These are phyloP conservation scores for Tinea pellionella DNA, from an alignment of 2,888 invertebrate genomes.

Conservation along the genomic window DNA sequence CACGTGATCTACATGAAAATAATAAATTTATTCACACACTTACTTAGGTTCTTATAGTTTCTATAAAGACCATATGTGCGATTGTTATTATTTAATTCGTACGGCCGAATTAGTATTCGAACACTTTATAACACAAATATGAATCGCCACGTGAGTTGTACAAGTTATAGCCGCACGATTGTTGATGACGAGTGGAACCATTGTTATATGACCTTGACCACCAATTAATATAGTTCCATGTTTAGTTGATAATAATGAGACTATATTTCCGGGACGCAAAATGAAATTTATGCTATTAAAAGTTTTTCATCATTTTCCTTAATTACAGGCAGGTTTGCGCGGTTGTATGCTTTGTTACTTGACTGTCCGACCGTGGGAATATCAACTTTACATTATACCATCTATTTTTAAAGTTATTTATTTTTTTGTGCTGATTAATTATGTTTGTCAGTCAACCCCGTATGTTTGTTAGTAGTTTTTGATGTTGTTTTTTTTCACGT, in stretches of 20 bases:
- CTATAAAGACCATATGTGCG: no score
- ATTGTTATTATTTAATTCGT: background rate
- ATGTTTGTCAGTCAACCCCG: background rate
- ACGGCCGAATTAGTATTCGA: background rate
- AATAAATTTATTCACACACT: no score
- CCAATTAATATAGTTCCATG: constrained; percentile 31
- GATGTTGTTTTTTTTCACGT: no score
- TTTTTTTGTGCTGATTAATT: constrained; percentile 1
- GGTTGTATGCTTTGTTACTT: constrained; percentile 5
- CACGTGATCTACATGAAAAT: no score
- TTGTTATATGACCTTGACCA: constrained; percentile 33
- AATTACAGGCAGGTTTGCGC: constrained; percentile 8
- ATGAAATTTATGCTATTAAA: constrained; percentile 21
- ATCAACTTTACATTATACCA: background rate
- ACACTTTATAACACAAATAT: background rate
- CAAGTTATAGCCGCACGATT: background rate
- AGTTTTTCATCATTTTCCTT: constrained; percentile 16
- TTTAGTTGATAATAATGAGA: constrained; percentile 29
- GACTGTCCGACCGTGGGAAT: constrained; percentile 8
- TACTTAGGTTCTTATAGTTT: no score
- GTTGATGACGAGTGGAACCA: constrained; percentile 18
- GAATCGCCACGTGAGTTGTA: background rate
- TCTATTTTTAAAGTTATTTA: background rate
- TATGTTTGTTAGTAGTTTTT: background rate
- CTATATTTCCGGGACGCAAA: constrained; percentile 28